Evolutionary conservation across 2,888 invertebrate genomes (phyloP).

Genomic region (Peribatodes rhomboidaria): DNA sequence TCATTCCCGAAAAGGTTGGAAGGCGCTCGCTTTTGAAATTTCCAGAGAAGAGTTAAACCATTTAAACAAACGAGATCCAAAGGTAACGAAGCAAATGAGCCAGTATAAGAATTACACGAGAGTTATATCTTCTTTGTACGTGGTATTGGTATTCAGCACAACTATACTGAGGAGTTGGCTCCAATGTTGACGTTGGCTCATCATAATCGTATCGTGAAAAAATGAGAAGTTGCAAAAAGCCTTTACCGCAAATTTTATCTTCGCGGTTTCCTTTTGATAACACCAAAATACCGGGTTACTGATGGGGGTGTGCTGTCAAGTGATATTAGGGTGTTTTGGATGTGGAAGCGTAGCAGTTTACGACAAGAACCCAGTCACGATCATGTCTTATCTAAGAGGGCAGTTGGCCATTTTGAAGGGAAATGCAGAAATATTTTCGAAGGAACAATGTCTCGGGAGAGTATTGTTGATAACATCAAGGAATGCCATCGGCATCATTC

Average conservation of each 20-base stretch:
- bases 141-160: slow-evolving; percentile 61
- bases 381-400: slow-evolving; percentile 72
- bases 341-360: slow-evolving; percentile 61
- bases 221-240: slow-evolving; percentile 56
- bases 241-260: slow-evolving; percentile 65
- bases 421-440: slow-evolving; percentile 62
- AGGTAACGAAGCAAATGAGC: slow-evolving; percentile 35
- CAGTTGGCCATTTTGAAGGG: slow-evolving; percentile 63
- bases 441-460: slow-evolving; percentile 32
- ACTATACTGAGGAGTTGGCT: slow-evolving; percentile 51
- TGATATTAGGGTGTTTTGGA: slow-evolving; percentile 60
- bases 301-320: slow-evolving; percentile 57
- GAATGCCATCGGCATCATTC: slow-evolving; percentile 71
- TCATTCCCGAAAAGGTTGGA: slow-evolving; percentile 47
- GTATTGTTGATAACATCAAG: slow-evolving; percentile 57
- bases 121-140: slow-evolving; percentile 62
- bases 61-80: slow-evolving; percentile 48
- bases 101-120: slow-evolving; percentile 65
- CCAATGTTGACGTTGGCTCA: slow-evolving; percentile 60
- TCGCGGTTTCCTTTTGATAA: slow-evolving; percentile 76
- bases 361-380: slow-evolving; percentile 64
- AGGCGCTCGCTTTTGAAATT: slow-evolving; percentile 50
- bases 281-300: slow-evolving; percentile 66
- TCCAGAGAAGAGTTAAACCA: slow-evolving; percentile 59
- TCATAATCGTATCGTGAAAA: slow-evolving; percentile 56